Base-by-base conservation (phyloP, 2,113 vertebrate genomes). In the Vicugna pacos region DNA sequence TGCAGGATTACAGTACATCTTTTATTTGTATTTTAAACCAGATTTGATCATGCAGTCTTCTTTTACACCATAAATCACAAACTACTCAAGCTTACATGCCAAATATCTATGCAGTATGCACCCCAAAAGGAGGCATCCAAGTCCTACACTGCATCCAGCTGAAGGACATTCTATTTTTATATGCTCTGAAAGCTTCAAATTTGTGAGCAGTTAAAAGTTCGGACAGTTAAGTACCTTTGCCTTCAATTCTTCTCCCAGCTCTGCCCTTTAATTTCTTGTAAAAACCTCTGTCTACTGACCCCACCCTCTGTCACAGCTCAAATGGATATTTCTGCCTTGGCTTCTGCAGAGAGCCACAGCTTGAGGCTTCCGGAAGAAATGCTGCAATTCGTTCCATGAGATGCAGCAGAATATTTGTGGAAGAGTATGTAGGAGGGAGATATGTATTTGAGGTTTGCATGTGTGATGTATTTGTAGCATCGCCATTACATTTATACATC, bases 141-240 rank as follows among this genome's bases (percentile, higher is more conserved):
- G 60, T 58, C 88, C 77, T 54, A 76, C 56, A 90, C 16, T 82
- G 32, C 30, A 72, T 83, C 91, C 58, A 85, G 67, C 22, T 94
- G 94, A 96, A 97, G 89, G 96, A 35, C 89, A 85, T 94, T 94
- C 94, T 97, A 96, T 96, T 96, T 98, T 96, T 82, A 91, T 50
- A 85, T 85, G 60, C n/a, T 96, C 94, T 94, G 89, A 96, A 94
- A 79, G 42, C 72, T 91, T 96, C 50, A 97, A 54, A 93, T 94
- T 95, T 89, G 56, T 90, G 35, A 95, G 89, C 69, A 81, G 54
- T 96, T 96, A 95, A 92, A 93, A 90, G 94, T 93, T 93, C 20
- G 6, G 3, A 86, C 38, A 95, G 67, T 85, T 82, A 95, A 93
- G 87, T 48, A 93, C 54, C 56, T 97, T 62, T 93, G 92, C 30